Evolutionary conservation across 2,888 invertebrate species (phyloP), one percentile per base, ranked within the genome.

Genomic region (Steinernema carpocapsae): DNA sequence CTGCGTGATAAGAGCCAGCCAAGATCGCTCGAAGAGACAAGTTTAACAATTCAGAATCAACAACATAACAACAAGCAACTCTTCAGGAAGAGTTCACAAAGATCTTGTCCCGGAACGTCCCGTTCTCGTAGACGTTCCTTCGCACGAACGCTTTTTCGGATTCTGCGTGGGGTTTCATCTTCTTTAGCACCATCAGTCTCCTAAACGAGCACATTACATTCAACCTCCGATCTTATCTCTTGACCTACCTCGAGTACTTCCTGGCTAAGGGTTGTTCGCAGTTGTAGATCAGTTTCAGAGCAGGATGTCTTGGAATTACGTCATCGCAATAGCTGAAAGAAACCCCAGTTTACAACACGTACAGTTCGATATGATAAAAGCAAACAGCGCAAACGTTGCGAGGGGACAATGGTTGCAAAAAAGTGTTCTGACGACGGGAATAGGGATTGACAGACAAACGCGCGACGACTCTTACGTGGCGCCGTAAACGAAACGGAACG

Each of bases 201-300:
- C 85, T 84, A 52, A 71, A 84, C 75, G 12, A 74, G 0, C 17
- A 37, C 37, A 37, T 37, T 37, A 3, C 3, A 6, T 10, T 10
- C 37, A 6, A 6, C 37, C 37, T 37, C 10, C 37, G 12, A 48
- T 56, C 43, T 70, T 17, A 64, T 64, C 17, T 4, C 51, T 46
- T 17, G 26, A n/a, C 51, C 70, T 32, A 84, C 82, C 82, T 76
- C 17, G 82, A 76, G 6, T 80, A 76, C 71, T 79, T 77, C 71
- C 78, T 75, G 0, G 83, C 94, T 71, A 99, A 89, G 22, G 92
- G 89, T 89, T 99, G 97, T 88, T 97, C 96, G 10, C 94, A 93
- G 89, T 94, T 96, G 26, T 92, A 92, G 45, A 93, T 89, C 72
- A 97, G 88, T 75, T 89, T 86, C 76, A 99, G 90, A 85, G 93